Evolutionary conservation across 2,113 vertebrate genomes (phyloP).

Genomic region (Athene noctua): DNA sequence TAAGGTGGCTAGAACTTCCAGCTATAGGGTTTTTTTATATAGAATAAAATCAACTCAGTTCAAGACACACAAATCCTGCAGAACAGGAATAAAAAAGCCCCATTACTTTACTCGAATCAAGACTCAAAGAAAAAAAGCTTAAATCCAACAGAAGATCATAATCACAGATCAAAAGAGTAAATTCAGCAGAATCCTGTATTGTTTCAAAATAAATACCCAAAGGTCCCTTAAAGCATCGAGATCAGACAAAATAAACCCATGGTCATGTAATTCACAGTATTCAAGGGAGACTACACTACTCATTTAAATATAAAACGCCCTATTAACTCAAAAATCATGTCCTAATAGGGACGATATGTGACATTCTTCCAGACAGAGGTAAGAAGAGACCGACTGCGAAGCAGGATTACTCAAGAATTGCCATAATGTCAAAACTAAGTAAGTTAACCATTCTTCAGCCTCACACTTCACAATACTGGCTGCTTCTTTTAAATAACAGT

Average conservation of each 20-base stretch:
- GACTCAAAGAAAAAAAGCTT: background rate
- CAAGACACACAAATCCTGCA: background rate
- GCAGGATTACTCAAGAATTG: background rate
- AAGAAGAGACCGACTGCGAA: background rate
- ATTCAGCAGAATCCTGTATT: background rate
- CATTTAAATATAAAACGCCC: background rate
- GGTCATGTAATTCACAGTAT: background rate
- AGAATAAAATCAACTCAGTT: background rate
- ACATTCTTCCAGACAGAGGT: background rate
- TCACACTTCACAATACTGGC: background rate
- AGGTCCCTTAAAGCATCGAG: background rate
- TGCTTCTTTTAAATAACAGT: background rate
- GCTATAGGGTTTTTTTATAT: rapidly evolving
- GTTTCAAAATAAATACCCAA: background rate
- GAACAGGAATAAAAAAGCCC: background rate
- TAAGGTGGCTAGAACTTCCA: background rate
- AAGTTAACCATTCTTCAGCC: background rate
- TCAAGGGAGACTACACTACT: background rate
- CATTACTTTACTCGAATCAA: background rate
- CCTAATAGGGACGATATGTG: background rate
- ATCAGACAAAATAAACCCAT: background rate
- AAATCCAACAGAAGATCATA: background rate
- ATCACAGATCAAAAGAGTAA: background rate
- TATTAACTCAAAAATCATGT: background rate
- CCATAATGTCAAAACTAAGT: background rate